Percentiles rank a stretch among this genome's conserved stretches.
Conservation (phyloP, 2,888 invertebrate species). For the Allygus modestus region DNA sequence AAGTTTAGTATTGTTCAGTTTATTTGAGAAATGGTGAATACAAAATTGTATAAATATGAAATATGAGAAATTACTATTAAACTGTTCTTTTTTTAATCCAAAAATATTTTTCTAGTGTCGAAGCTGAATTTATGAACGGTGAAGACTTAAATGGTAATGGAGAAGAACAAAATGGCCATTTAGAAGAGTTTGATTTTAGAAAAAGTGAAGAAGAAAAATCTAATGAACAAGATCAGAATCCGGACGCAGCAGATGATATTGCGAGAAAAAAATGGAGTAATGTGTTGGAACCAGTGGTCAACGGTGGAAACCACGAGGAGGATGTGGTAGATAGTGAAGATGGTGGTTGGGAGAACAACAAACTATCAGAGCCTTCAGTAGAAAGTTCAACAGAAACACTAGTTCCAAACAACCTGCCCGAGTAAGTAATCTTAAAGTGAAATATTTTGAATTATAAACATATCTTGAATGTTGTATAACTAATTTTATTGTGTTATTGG, state of each 20-base stretch:
- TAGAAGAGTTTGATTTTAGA: conserved; percentile 29
- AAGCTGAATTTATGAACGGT: conserved; percentile 67
- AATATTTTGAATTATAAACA: neutral
- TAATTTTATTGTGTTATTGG: too few relatives aligned
- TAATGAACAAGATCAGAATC: conserved; percentile 16
- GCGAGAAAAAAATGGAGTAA: neutral
- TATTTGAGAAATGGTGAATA: too few relatives aligned
- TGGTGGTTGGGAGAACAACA: neutral
- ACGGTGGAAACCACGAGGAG: neutral
- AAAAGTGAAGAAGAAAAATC: conserved; percentile 18
- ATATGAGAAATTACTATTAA: too few relatives aligned
- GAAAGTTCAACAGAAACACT: conserved; percentile 72
- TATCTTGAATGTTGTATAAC: neutral
- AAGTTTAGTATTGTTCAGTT: too few relatives aligned
- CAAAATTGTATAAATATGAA: too few relatives aligned
- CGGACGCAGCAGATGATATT: neutral
- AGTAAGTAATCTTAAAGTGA: conserved; percentile 45
- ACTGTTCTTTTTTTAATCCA: too few relatives aligned
- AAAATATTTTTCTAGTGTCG: conserved; percentile 38
- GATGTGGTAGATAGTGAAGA: neutral
- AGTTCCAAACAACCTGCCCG: conserved; percentile 46
- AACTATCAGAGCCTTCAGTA: conserved; percentile 21
- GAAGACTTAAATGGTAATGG: conserved; percentile 72
- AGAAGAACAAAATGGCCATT: conserved; percentile 53
- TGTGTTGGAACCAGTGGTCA: neutral